Base-by-base conservation (phyloP, 1,140 invertebrate genomes). In the Bombus pyrosoma region DNA sequence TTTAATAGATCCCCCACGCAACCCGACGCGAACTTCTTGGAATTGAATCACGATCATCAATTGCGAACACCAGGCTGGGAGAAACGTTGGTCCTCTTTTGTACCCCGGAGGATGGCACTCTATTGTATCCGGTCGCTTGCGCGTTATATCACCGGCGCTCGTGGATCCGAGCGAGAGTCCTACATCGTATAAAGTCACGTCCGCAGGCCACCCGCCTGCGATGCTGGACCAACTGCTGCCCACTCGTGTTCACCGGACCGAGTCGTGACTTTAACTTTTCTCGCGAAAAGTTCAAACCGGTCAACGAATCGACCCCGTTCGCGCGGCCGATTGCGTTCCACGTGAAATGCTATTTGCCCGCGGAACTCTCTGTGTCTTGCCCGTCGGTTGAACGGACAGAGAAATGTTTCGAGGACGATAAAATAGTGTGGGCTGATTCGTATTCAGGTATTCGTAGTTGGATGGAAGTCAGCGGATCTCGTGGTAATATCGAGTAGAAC, bases 101-200 rank as follows among this genome's bases (percentile, higher is more conserved):
- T 69, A 39, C 59, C 71, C 59, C 32, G 32, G 71, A 86, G 22
- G 77, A 83, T 64, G 90, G 86, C 90, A 89, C 85, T 89, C 87
- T 90, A 91, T 90, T 91, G 88, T 90, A 88, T 66, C 69, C 80
- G 72, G 75, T 81, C 81, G 88, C 89, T 91, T 86, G 90, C 91
- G 91, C 87, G 91, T 91, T 91, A 77, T 87, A 76, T 89, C 88
- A 83, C 78, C 87, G 66, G 43, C 72, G 77, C 87, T 62, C 25
- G 69, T 39, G 73, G 88, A 87, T 87, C 88, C 88, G 22, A 10
- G 9, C 82, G 87, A 87, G 86, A 92, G 91, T 91, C 89, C 86
- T 62, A 79, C 87, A 81, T 88, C 78, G 87, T 85, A 92, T 92
- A 93, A 92, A 93, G 91, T 93, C 91, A 93, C 91, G 90, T 92